A percentile compares a stretch with the other conserved stretches of the same genome.
phyloP scores from a whole-genome alignment of 2,113 vertebrate genomes.

The Piaya cayana region DNA sequence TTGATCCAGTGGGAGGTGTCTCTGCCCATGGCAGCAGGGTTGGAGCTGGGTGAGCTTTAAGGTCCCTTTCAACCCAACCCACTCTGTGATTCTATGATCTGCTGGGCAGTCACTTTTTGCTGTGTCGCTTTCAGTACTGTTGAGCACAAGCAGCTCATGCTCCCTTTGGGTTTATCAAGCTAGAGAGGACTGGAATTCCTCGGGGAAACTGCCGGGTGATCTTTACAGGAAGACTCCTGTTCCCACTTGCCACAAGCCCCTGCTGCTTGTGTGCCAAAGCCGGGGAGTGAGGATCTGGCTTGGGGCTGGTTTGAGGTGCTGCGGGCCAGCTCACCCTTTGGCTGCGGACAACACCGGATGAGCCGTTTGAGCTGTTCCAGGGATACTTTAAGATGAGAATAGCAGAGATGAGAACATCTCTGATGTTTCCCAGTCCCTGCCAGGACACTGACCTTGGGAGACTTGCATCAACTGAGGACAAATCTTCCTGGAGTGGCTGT shows the following conservation, averaged over 20 bases:
- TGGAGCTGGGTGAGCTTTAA: no score
- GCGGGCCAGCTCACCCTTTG: neutral
- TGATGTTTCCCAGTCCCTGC: neutral
- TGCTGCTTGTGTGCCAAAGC: neutral
- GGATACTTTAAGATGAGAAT: neutral
- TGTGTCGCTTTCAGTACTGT: neutral
- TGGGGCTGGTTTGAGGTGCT: neutral
- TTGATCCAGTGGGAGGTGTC: no score
- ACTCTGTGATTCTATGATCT: no score
- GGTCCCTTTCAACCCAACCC: no score
- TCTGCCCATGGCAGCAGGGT: no score
- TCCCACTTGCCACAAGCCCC: neutral
- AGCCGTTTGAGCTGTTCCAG: neutral
- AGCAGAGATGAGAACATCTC: neutral
- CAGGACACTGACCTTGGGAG: neutral
- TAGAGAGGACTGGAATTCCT: neutral
- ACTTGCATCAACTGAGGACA: neutral
- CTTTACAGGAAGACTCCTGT: accelerated
- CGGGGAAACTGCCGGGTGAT: neutral
- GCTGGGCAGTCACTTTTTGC: neutral
- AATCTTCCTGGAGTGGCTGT: neutral
- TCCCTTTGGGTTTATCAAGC: neutral
- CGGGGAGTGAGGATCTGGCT: neutral
- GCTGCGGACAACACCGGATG: no score
- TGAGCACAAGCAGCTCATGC: neutral